Evolutionary conservation across 2,797 vertebrate genomes (phyloP), one percentile per base, ranked within the genome.

Genomic region (Siniperca scherzeri): DNA sequence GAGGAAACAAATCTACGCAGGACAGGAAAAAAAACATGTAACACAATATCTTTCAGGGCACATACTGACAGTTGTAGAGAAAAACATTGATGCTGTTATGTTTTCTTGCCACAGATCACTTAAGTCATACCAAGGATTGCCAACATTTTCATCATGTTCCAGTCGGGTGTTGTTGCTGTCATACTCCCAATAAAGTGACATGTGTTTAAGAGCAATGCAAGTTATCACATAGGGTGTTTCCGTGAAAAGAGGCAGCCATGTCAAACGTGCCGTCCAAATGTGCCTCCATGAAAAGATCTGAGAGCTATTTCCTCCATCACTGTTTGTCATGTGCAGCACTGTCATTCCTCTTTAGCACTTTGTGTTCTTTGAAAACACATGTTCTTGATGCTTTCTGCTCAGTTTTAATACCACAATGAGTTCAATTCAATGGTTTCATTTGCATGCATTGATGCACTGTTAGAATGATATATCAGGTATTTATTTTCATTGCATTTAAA

Each of bases 1-100:
- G 83, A 53, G 74, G 62, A 56, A 93, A 90, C 30, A 79, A 75
- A 62, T 78, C 93, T 94, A 12, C 4, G 7, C 19, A 30, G 7
- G 66, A 80, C 3, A 64, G 22, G 1, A n/a, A 25, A 13, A 44
- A 74, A 53, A 9, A 19, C 8, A 30, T 12, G 19, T 48, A 36
- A 40, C 8, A 7, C 8, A 7, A 27, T 3, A 61, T 22, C 16
- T 57, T 38, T 62, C 21, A 52, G 5, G 7, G 16, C 22, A 10
- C 4, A 30, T 17, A 25, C 3, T 19, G 55, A 46, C 25, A n/a
- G 44, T 19, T 38, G 25, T 3, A 19, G 30, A n/a, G 12, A 21
- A 76, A 57, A 40, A 22, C 14, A 19, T 1, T 7, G n/a, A 56
- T 25, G 67, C 27, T 1, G 12, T 33, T 36, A 38, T 40, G 11